Base-by-base conservation (phyloP, 2,113 vertebrate species). In the Eonycteris spelaea region DNA sequence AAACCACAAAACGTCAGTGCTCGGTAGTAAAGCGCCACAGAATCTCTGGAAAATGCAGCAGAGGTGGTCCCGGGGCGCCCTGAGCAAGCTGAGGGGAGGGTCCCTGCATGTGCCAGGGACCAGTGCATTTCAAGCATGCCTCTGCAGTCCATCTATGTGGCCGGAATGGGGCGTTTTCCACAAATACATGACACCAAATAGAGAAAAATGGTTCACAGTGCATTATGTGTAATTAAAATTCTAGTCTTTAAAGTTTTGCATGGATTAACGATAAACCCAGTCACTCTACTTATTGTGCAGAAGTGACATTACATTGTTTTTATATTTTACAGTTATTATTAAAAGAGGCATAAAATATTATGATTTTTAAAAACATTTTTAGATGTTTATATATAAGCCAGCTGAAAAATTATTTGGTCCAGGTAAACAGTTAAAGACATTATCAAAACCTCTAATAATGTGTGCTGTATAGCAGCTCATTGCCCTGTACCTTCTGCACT, bases 361-460 rank as follows among this genome's bases (percentile, higher is more conserved):
- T 40, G 26, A 26, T 0, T 55, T 35, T 40, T 43, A 75, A 65
- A 63, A 59, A 67, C 2, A 51, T 12, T 18, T 83, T 53, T 92
- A n/a, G 10, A 28, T 74, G 38, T 45, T 94, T 63, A 14, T 89
- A 9, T n/a, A 22, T 3, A 19, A 33, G 51, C 33, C 61, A 89
- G 75, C 15, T 57, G 48, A 86, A 86, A 95, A 78, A 30, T 48
- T 16, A 65, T 33, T 35, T 92, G 28, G 19, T 95, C 68, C 43
- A 57, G 16, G 3, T 94, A 93, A 80, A 12, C 18, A 61, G 43
- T 55, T 33, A 53, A 71, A 71, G 33, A 83, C 13, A 15, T 30
- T 68, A 38, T 65, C 78, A 70, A 74, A 79, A 61, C 26, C 48
- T 51, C 35, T 18, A 38, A 22, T 89, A 71, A 43, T 61, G 1